These are phyloP conservation scores for Amphibalanus amphitrite DNA, from an alignment of 1,140 invertebrate species.

Conservation along the genomic window DNA sequence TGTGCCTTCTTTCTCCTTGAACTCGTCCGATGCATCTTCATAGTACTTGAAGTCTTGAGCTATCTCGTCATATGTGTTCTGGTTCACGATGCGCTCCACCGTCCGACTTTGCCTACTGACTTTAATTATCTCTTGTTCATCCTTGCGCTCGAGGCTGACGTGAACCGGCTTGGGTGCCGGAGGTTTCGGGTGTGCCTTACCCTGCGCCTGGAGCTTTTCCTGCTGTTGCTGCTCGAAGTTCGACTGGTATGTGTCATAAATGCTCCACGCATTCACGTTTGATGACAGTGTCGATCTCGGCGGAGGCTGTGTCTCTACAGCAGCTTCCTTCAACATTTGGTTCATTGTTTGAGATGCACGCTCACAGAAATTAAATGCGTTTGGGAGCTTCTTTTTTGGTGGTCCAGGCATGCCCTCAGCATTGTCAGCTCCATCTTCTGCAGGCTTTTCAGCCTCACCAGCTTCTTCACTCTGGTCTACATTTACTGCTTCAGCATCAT, in stretches of 20 bases:
- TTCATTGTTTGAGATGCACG: background rate
- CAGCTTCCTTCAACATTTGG: background rate
- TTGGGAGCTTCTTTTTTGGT: background rate
- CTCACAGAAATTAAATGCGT: background rate
- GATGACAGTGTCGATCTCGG: background rate
- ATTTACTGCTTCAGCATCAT: too few relatives aligned
- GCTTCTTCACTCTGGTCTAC: too few relatives aligned
- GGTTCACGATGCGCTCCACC: background rate
- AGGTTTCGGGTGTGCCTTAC: background rate
- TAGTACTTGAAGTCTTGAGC: constrained; percentile 3
- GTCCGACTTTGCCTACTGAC: background rate
- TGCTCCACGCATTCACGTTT: background rate
- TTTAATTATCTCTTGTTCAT: background rate
- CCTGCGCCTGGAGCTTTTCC: background rate
- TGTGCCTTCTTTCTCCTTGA: background rate
- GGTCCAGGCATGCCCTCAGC: too few relatives aligned
- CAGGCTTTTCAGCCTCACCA: too few relatives aligned
- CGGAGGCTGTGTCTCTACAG: background rate
- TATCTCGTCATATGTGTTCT: background rate
- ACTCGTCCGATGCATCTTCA: background rate
- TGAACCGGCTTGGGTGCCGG: background rate
- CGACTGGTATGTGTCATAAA: background rate
- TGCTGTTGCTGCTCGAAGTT: background rate
- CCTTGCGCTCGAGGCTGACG: background rate
- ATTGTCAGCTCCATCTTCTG: too few relatives aligned